Percentiles rank a stretch among this genome's conserved stretches.
phyloP scores from a whole-genome alignment of 2,113 vertebrate genomes.

The Nothoprocta pentlandii region DNA sequence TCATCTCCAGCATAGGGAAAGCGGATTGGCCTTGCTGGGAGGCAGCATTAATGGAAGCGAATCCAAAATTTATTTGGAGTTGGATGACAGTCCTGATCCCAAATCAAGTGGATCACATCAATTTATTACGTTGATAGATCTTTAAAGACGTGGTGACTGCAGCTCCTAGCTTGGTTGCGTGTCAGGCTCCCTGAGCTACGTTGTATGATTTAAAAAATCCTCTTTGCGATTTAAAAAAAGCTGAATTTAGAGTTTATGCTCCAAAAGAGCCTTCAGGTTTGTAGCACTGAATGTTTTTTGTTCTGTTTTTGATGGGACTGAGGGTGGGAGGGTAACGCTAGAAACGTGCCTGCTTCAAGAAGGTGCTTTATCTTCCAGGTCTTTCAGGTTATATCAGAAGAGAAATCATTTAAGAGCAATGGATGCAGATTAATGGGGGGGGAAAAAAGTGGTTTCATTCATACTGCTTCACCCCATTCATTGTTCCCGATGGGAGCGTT shows the following conservation, averaged over 20 bases:
- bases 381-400: background rate
- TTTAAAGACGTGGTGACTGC: background rate
- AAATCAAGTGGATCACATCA: background rate
- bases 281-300: background rate
- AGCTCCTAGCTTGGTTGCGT: too few species aligned
- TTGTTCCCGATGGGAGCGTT: background rate
- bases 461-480: conserved; percentile 33
- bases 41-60: background rate
- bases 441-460: conserved; percentile 25
- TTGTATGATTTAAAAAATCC: background rate
- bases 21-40: background rate
- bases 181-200: background rate
- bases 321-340: background rate
- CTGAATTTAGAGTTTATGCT: background rate
- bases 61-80: background rate
- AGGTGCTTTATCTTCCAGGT: background rate
- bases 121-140: background rate
- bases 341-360: background rate
- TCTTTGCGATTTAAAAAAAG: background rate
- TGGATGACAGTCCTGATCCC: background rate
- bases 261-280: background rate
- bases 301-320: background rate
- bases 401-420: background rate
- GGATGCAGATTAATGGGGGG: background rate
- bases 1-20: background rate